Evolutionary conservation across 1,140 invertebrate genomes (phyloP), one percentile per base, ranked within the genome.

Genomic region (Venturia canescens): DNA sequence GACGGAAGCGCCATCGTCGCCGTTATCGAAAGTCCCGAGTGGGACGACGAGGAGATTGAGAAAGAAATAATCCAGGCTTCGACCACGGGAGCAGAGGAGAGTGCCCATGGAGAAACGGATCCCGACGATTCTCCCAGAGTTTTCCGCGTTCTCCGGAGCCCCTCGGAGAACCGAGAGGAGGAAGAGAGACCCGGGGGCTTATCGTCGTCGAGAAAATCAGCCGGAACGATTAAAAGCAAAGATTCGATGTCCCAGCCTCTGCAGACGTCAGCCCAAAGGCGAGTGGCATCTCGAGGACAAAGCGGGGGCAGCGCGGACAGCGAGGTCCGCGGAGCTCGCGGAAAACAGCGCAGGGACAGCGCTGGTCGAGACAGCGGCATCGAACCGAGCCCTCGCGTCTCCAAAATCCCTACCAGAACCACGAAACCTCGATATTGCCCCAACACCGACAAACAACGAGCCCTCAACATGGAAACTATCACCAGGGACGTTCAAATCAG

Each of bases 311-410:
- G 38, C 38, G 38, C 38, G 38, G 38, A 44, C 38, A 44, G 38
- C 11, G 38, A 44, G 5, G 38, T 44, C 7, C 38, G 38, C 38
- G 38, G 38, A 44, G 18, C 16, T 18, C 18, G 18, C 50, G 50
- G n/a, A 1, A 18, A 53, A 18, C 50, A 53, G 1, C 50, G 50
- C 18, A 53, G 50, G 7, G 50, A 53, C 11, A 53, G 50, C 16
- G 50, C 18, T 0, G 88, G 90, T 7, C 85, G 89, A 34, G 91
- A 92, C 74, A 92, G 91, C 72, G 91, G 91, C 0, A 92, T 92
- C 78, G 91, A 92, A 66, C 91, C 91, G 7, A 92, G 91, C 82
- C 91, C 91, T 0, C 85, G 91, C 27, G 86, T 91, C n/a, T 92
- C 91, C 6, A 85, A 88, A 63, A 92, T 92, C 78, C 90, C 90